phyloP scores from a whole-genome alignment of 1,140 invertebrate genomes.

The Tetramorium simillimum region DNA sequence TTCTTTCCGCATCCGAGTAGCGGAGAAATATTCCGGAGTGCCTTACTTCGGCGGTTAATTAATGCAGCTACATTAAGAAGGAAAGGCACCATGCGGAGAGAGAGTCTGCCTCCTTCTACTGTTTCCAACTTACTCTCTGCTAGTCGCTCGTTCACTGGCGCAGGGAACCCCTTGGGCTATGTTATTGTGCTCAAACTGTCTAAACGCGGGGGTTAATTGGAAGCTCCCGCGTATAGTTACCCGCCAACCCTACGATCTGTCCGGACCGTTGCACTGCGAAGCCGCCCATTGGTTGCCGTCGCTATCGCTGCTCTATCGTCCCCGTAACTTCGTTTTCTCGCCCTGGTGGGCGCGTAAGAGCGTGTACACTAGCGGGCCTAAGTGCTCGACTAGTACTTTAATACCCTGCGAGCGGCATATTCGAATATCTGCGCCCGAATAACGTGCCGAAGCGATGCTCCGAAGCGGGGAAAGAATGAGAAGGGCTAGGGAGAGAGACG shows the following conservation, averaged over 20 bases:
- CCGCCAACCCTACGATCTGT: conserved; percentile 63
- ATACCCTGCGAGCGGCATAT: conserved; percentile 66
- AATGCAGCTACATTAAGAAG: conserved; percentile 76
- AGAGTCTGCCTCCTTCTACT: neutral
- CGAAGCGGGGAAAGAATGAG: conserved; percentile 27
- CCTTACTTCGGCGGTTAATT: conserved; percentile 74
- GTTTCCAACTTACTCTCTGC: conserved; percentile 24
- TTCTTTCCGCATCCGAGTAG: neutral
- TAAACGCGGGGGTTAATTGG: conserved; percentile 76
- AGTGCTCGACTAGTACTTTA: conserved; percentile 60
- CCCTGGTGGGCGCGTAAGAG: conserved; percentile 6
- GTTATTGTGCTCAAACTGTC: conserved; percentile 74
- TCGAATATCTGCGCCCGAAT: conserved; percentile 54
- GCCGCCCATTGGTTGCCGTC: conserved; percentile 50
- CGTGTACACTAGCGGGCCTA: conserved; percentile 1
- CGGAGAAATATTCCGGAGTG: conserved; percentile 68
- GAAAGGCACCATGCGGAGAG: conserved; percentile 12
- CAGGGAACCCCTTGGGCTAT: conserved; percentile 59
- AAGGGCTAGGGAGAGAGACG: neutral
- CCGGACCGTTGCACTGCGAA: conserved; percentile 52
- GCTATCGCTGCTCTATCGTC: conserved; percentile 36
- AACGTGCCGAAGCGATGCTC: conserved; percentile 54
- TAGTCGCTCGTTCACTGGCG: conserved; percentile 21
- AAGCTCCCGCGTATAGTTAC: conserved; percentile 72
- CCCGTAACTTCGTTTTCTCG: conserved; percentile 63